Evolutionary conservation across 1,140 invertebrate species (phyloP).

Genomic region (Leptoteleia sp.): DNA sequence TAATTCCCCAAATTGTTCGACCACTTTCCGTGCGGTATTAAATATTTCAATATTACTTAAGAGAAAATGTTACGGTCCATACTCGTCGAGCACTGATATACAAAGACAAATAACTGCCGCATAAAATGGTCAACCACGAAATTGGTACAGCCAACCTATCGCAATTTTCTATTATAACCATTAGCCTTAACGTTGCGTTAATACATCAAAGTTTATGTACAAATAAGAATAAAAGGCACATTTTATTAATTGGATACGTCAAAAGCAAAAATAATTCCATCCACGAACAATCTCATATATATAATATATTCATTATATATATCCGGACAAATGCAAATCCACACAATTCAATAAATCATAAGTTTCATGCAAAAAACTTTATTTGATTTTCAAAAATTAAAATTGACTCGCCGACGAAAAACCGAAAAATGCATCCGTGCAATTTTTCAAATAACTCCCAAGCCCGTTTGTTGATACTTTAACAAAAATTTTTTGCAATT

Average conservation of each 20-base stretch:
- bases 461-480: no score
- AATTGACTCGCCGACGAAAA: slow-evolving; percentile 12
- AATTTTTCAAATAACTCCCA: no score
- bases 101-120: slow-evolving; percentile 14
- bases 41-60: slow-evolving; percentile 7
- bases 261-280: no score
- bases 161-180: slow-evolving; percentile 22
- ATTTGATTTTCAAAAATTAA: slow-evolving; percentile 19
- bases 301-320: no score
- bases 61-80: slow-evolving; percentile 1
- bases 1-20: no score
- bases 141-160: slow-evolving; percentile 10
- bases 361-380: slow-evolving; percentile 1
- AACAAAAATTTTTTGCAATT: no score
- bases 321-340: neutral
- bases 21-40: no score
- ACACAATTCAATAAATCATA: neutral
- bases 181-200: neutral
- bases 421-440: no score
- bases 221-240: no score
- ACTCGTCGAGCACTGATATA: slow-evolving; percentile 5
- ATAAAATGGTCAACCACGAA: slow-evolving; percentile 34
- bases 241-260: no score
- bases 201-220: no score
- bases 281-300: no score